Evolutionary conservation across 2,797 vertebrate genomes (phyloP), one percentile per base, ranked within the genome.

Genomic region (Cryptoblepharus egeriae): DNA sequence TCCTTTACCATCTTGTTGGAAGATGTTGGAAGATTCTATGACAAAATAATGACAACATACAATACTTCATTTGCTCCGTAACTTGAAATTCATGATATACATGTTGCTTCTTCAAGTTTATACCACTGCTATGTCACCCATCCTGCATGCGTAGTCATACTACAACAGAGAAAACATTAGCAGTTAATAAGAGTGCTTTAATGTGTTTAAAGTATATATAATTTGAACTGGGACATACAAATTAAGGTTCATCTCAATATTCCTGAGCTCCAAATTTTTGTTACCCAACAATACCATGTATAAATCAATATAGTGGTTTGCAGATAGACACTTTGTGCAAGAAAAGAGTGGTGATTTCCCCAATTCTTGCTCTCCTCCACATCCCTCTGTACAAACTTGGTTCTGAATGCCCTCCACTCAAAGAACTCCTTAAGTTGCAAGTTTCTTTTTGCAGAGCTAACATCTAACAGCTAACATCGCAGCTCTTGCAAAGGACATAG

Each of bases 41-140:
- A 81, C 75, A 88, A 75, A 80, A 77, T 55, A 87, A 83, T 84
- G 81, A 49, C 22, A 82, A 76, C 85, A 42, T 24, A 0, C 71
- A 88, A 83, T 90, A 93, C 93, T 89, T 91, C 89, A 90, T 81
- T 89, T 92, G 93, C 91, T 95, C 94, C 94, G 79, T 35, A 90
- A 84, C 80, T 88, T 88, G 88, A 90, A 91, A 93, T 80, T 91
- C 91, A 93, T 86, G 88, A 89, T 89, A 91, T 91, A 90, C 85
- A 73, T 86, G 85, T 55, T 83, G 90, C 80, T 93, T 89, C 92
- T 95, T 95, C 93, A 88, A 83, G 86, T 75, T 94, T 95, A 96
- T 87, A 96, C 95, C 94, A 94, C 94, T 87, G 95, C 95, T 91
- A 95, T 91, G 87, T 93, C 95, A 93, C 94, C 94, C 91, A 88